A percentile compares a stretch with the other conserved stretches of the same genome.
phyloP scores from a whole-genome alignment of 2,888 invertebrate species.

The Cosmia pyralina region DNA sequence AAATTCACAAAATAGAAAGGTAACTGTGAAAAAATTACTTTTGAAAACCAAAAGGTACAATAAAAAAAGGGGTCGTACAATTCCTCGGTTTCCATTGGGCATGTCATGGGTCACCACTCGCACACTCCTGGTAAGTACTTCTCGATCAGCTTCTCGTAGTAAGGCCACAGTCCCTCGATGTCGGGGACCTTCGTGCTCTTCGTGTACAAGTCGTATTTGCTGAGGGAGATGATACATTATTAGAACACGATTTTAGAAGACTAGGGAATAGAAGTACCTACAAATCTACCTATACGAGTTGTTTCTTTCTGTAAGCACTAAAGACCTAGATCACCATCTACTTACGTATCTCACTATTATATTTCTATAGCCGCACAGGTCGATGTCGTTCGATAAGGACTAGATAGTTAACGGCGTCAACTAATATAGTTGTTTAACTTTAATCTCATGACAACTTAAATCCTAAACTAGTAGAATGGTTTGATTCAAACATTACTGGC shows the following conservation, averaged over 20 bases:
- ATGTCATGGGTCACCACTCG: constrained; percentile 90
- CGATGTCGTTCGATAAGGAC: too few relatives aligned
- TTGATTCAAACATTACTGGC: too few relatives aligned
- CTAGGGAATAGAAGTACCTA: too few relatives aligned
- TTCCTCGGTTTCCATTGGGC: neutral
- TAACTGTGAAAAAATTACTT: neutral
- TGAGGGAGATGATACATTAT: constrained; percentile 84
- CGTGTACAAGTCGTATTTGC: constrained; percentile 94
- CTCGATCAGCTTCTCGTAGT: constrained; percentile 97
- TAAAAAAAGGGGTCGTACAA: neutral
- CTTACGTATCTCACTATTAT: too few relatives aligned
- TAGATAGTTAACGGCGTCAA: too few relatives aligned
- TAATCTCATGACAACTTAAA: too few relatives aligned
- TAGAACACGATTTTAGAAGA: neutral
- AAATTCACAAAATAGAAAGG: neutral
- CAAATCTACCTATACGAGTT: too few relatives aligned
- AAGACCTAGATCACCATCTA: too few relatives aligned
- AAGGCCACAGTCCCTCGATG: constrained; percentile 96
- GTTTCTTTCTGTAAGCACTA: too few relatives aligned
- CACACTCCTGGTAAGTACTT: constrained; percentile 97
- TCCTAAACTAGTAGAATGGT: too few relatives aligned
- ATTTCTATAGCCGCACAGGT: too few relatives aligned
- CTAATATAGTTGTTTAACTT: too few relatives aligned
- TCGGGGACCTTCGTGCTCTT: constrained; percentile 93
- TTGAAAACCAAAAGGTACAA: neutral